A percentile compares a stretch with the other conserved stretches of the same genome.
Evolutionary conservation across 64 coral and sea anemone genomes (phyloP).

Genomic region (Orbicella faveolata): DNA sequence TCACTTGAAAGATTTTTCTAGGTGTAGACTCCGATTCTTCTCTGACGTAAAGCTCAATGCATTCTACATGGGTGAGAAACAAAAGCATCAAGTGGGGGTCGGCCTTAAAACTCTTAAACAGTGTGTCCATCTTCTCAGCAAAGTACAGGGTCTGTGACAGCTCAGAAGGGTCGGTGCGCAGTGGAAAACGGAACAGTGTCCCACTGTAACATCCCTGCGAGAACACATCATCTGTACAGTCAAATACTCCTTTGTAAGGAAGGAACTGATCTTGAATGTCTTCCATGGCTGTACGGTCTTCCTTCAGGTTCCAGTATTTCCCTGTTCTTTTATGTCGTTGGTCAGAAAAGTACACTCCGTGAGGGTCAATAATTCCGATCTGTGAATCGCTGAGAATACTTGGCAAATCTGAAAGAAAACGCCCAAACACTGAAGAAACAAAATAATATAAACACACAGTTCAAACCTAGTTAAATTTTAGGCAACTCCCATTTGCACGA

Average conservation of each 20-base stretch:
- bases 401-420: slow-evolving; percentile 69
- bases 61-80: slow-evolving; percentile 80
- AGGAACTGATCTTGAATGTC: slow-evolving; percentile 67
- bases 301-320: slow-evolving; percentile 28
- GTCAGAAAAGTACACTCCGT: slow-evolving; percentile 65
- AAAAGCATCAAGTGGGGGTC: slow-evolving; percentile 72
- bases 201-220: slow-evolving; percentile 58
- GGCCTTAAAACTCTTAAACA: slow-evolving; percentile 69
- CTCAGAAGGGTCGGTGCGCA: slow-evolving; percentile 69
- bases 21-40: slow-evolving; percentile 31
- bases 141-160: slow-evolving; percentile 72
- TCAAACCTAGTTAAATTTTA: too few relatives aligned
- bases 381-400: slow-evolving; percentile 62
- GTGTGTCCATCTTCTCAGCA: slow-evolving; percentile 57
- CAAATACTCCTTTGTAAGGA: slow-evolving; percentile 72
- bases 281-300: background rate
- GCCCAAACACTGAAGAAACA: too few relatives aligned
- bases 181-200: slow-evolving; percentile 89
- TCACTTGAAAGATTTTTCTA: slow-evolving; percentile 52
- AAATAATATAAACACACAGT: too few relatives aligned
- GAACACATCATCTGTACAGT: slow-evolving; percentile 58
- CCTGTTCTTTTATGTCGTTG: slow-evolving; percentile 50
- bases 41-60: slow-evolving; percentile 65
- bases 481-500: too few relatives aligned
- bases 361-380: slow-evolving; percentile 71